These are phyloP conservation scores for Chlorops oryzae DNA, from an alignment of 1,140 invertebrate species.

Conservation along the genomic window DNA sequence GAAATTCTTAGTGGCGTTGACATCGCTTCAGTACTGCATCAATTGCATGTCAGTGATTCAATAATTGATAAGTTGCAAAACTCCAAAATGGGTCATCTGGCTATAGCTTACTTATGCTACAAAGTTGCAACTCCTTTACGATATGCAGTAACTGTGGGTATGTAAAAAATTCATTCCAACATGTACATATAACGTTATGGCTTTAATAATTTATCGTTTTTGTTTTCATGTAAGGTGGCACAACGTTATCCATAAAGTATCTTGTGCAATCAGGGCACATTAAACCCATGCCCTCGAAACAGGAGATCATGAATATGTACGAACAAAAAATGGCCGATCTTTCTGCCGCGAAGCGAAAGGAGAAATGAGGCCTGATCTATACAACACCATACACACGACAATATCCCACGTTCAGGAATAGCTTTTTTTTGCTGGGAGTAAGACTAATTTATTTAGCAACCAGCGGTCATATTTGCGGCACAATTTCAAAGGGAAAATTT, in stretches of 20 bases:
- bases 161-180: conserved; percentile 15
- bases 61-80: conserved; percentile 67
- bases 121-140: conserved; percentile 84
- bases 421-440: too few species aligned
- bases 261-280: conserved; percentile 59
- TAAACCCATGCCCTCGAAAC: conserved; percentile 55
- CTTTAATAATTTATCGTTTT: not conserved
- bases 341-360: conserved; percentile 20
- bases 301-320: conserved; percentile 54
- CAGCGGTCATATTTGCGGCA: too few species aligned
- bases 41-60: conserved; percentile 66
- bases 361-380: conserved; percentile 6
- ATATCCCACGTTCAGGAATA: too few species aligned
- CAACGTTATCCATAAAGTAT: conserved; percentile 62
- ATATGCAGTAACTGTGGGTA: conserved; percentile 84
- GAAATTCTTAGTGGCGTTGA: conserved; percentile 74
- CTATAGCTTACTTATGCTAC: conserved; percentile 82
- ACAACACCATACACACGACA: too few species aligned
- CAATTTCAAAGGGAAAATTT: too few species aligned
- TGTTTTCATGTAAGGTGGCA: conserved; percentile 55
- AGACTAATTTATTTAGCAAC: too few species aligned
- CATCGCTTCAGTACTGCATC: conserved; percentile 69
- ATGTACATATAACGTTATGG: not conserved
- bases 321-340: conserved; percentile 50
- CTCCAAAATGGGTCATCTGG: conserved; percentile 78